Evolutionary conservation across 2,113 vertebrate genomes (phyloP).

Genomic region (Haemorhous mexicanus): DNA sequence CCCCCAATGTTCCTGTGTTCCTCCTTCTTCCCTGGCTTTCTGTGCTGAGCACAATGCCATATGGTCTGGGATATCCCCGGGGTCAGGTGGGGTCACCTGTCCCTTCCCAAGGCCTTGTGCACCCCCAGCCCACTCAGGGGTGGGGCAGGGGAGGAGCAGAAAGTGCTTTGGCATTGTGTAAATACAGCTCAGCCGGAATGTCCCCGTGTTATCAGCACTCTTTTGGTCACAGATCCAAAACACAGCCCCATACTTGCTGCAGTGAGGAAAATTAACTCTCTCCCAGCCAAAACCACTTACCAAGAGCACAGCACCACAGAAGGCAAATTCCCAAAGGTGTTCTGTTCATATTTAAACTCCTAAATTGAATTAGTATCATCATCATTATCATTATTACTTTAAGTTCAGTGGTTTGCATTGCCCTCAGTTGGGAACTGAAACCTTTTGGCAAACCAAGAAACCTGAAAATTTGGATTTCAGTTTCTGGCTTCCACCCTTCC

Average conservation of each 20-base stretch:
- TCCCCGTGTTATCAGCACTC: rapidly evolving
- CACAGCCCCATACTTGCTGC: rapidly evolving
- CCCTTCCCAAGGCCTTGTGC: background rate
- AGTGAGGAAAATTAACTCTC: background rate
- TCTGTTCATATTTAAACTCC: background rate
- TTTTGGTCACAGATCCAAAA: background rate
- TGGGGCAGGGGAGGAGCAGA: background rate
- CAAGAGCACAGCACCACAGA: background rate
- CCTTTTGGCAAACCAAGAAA: background rate
- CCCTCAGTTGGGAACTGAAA: background rate
- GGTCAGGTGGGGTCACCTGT: background rate
- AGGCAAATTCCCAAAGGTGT: background rate
- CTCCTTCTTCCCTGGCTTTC: background rate
- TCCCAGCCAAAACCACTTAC: background rate
- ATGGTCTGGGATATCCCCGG: background rate
- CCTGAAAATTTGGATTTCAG: background rate
- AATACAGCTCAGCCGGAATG: background rate
- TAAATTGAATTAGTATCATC: background rate
- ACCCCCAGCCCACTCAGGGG: rapidly evolving
- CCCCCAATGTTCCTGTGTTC: background rate
- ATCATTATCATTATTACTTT: background rate
- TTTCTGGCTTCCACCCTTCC: background rate
- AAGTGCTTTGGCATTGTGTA: rapidly evolving
- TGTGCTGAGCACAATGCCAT: rapidly evolving
- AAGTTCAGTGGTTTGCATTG: background rate